Conservation (phyloP, 2,888 invertebrate species). For the Penaeus monodon region DNA sequence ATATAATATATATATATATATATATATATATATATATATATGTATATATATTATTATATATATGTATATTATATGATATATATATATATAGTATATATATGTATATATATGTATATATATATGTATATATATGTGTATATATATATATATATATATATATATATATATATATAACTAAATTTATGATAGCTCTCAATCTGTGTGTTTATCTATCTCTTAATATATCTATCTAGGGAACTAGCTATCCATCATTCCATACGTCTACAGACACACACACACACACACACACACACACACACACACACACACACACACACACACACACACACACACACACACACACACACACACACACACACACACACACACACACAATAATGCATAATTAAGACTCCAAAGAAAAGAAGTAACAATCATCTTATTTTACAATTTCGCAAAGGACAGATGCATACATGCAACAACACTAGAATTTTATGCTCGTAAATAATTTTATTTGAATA, state of each 20-base stretch:
- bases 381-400: too few relatives aligned
- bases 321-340: neutral
- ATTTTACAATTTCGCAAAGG: too few relatives aligned
- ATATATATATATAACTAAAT: conserved; percentile 10
- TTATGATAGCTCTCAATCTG: too few relatives aligned
- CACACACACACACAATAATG: neutral
- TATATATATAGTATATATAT: neutral
- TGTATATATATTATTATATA: conserved; percentile 8
- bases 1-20: neutral
- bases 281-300: neutral
- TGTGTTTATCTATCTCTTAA: too few relatives aligned
- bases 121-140: conserved; percentile 2
- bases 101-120: neutral
- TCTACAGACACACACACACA: too few relatives aligned
- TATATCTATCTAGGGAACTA: too few relatives aligned
- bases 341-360: neutral
- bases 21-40: neutral
- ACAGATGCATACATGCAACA: too few relatives aligned
- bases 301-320: too few relatives aligned
- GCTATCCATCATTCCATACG: too few relatives aligned
- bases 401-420: too few relatives aligned
- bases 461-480: too few relatives aligned
- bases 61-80: neutral
- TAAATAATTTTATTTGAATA: too few relatives aligned
- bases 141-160: conserved; percentile 18